Base-by-base conservation (phyloP, 2,888 invertebrate genomes). In the Colostygia pectinataria region DNA sequence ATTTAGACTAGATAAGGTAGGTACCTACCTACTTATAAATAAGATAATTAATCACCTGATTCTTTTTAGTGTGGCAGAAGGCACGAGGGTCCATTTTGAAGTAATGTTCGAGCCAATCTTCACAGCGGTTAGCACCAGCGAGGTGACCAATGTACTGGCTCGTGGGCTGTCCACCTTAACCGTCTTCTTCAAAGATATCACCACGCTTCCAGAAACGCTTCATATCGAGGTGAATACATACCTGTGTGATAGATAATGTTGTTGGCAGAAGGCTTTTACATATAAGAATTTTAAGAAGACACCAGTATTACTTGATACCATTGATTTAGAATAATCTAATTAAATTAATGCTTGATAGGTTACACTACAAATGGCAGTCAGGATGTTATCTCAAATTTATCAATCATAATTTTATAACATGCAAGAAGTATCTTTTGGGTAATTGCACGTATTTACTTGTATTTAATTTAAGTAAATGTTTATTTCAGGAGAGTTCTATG, bases 51-150 rank as follows among this genome's bases (percentile, higher is more conserved):
- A 4, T 27, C 4, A 27, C 37, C 8, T 27, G 0, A 5, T 8
- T 32, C 5, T 28, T 54, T 53, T n/a, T 56, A 61, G 61, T 20
- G 61, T 57, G 33, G 53, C 48, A 12, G 47, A 63, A 48, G 95
- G 95, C 53, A 90, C 96, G 41, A 92, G 95, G 36, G 95, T 97
- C 0, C 96, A 97, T 73, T 97, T 97, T 74, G 96, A 96, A 72
- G 91, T 97, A 42, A 94, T 94, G 43, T 96, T 97, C 67, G 96
- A 97, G 83, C 95, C 96, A 0, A 93, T 94, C 53, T 92, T 92
- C 61, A 93, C 92, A 8, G 87, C 92, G 1, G 93, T 96, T 15
- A 91, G 91, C 50, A 93, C 93, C 0, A 82, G 90, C 0, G 94
- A 95, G 61, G 91, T 96, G 9, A 80, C 92, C 42, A 91, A 92